These are phyloP conservation scores for Andricus grossulariae DNA, from an alignment of 1,140 invertebrate genomes.

Conservation along the genomic window DNA sequence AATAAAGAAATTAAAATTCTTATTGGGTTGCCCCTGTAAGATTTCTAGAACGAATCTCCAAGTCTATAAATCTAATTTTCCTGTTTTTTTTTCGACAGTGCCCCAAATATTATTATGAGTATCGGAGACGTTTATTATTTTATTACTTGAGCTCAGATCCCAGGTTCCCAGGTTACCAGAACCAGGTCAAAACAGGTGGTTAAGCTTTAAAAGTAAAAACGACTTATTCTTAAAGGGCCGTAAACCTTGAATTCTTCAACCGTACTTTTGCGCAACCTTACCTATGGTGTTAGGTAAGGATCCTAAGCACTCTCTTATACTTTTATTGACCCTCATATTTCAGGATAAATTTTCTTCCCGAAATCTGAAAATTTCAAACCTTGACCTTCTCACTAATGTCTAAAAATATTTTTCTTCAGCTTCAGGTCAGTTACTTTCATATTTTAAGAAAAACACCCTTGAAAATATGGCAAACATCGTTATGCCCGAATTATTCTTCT, in stretches of 20 bases:
- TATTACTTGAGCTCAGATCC: no score
- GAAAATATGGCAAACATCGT: background rate
- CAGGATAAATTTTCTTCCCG: background rate
- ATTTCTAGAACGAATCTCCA: no score
- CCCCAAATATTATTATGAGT: no score
- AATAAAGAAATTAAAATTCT: no score
- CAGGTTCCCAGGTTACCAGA: no score
- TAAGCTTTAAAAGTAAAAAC: background rate
- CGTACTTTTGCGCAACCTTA: background rate
- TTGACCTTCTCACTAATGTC: background rate
- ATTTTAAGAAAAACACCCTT: background rate
- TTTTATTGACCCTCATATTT: conserved; percentile 7
- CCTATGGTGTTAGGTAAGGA: background rate
- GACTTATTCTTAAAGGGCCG: background rate
- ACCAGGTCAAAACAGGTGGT: no score
- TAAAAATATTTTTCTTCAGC: background rate
- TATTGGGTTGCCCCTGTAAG: no score
- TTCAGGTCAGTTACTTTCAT: background rate
- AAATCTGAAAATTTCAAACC: background rate
- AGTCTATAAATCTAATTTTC: no score
- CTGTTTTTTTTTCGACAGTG: no score
- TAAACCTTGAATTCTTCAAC: background rate
- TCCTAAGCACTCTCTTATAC: background rate
- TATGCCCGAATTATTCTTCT: background rate
- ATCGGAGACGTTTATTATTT: no score